These are phyloP conservation scores for Neoarius graeffei DNA, from an alignment of 2,113 vertebrate species.

Conservation along the genomic window DNA sequence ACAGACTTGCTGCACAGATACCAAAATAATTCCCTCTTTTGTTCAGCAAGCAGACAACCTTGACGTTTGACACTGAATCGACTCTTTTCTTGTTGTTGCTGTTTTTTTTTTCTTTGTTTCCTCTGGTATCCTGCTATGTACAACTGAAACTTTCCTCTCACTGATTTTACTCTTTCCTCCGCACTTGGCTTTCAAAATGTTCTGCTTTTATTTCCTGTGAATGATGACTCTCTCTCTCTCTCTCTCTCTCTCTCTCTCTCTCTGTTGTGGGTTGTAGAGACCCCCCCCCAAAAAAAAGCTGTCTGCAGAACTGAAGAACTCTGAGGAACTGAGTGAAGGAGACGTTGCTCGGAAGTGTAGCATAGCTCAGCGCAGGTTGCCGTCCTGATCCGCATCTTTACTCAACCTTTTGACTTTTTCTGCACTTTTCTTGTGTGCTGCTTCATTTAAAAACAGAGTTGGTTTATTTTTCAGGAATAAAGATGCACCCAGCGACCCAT, in stretches of 20 bases:
- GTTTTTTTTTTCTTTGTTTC: background rate
- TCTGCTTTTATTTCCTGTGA: conserved; percentile 6
- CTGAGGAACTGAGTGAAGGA: background rate
- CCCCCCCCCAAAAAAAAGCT: background rate
- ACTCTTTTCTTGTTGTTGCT: background rate
- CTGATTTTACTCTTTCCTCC: background rate
- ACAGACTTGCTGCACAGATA: background rate
- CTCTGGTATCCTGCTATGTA: background rate
- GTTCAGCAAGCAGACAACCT: background rate
- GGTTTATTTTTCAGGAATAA: background rate
- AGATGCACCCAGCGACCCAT: background rate
- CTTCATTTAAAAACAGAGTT: background rate
- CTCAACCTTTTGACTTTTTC: background rate
- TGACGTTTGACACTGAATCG: background rate
- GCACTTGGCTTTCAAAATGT: conserved; percentile 4
- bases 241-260: background rate
- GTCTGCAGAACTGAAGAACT: background rate
- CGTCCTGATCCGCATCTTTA: background rate
- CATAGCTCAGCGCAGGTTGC: background rate
- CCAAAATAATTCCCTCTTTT: background rate
- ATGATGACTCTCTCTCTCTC: background rate
- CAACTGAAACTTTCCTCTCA: background rate
- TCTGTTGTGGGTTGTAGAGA: background rate
- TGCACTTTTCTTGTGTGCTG: background rate
- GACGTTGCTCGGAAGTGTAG: background rate